These are phyloP conservation scores for Halyomorpha halys DNA, from an alignment of 1,140 invertebrate species.

Conservation along the genomic window DNA sequence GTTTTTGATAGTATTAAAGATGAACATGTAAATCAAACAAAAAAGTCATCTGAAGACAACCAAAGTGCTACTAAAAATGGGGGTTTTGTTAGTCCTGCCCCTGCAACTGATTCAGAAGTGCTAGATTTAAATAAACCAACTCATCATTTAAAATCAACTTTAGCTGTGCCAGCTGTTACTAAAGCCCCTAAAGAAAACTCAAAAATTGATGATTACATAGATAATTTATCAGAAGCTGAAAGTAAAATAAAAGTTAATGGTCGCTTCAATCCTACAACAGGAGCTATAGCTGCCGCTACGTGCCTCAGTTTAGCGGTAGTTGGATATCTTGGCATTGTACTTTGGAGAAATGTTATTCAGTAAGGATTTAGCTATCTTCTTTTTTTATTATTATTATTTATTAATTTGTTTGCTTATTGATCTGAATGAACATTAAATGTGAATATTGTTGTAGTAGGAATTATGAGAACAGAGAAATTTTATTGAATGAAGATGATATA, in stretches of 20 bases:
- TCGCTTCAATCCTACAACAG: not conserved
- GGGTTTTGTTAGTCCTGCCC: not conserved
- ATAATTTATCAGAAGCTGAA: not conserved
- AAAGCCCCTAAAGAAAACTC: not conserved
- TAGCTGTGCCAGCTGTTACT: not conserved
- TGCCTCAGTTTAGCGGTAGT: slow-evolving; percentile 4
- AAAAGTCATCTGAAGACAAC: too few relatives aligned
- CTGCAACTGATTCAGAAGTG: not conserved
- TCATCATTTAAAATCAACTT: not conserved
- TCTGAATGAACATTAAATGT: too few relatives aligned
- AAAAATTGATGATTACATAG: not conserved
- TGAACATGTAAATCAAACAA: too few relatives aligned
- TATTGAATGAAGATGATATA: slow-evolving; percentile 30
- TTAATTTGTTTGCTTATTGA: too few relatives aligned
- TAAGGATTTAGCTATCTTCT: not conserved
- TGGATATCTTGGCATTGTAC: slow-evolving; percentile 1
- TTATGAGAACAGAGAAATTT: slow-evolving; percentile 30
- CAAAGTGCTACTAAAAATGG: too few relatives aligned
- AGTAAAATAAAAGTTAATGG: not conserved
- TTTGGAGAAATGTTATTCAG: slow-evolving; percentile 17
- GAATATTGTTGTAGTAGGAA: slow-evolving; percentile 22
- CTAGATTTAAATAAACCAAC: not conserved
- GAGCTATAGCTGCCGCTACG: not conserved
- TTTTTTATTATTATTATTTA: too few relatives aligned
- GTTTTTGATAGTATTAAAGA: too few relatives aligned